Base-by-base conservation (phyloP, 1,140 invertebrate species). In the Diprion similis region DNA sequence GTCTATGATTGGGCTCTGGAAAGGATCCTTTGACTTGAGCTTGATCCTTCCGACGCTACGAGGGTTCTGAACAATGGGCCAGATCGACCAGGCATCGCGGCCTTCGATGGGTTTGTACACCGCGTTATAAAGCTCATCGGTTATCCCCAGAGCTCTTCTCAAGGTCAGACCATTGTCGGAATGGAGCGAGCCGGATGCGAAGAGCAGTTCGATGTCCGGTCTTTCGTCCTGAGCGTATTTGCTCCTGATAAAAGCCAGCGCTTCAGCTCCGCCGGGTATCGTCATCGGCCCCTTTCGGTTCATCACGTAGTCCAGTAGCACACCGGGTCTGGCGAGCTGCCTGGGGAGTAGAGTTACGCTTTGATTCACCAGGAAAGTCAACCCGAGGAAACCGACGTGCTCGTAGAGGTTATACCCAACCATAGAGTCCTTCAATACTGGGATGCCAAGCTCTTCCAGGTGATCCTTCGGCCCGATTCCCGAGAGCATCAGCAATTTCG, bases 391-490 rank as follows among this genome's bases (percentile, higher is more conserved):
- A 8, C 90, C 91, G 69, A 94, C 88, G 77, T 96, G 95, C 77
- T 96, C 95, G 79, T 93, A 92, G 19, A 95, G 79, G 10, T 91
- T 92, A 79, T 91, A 86, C 0, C 95, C 95, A 1, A 95, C 94
- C 68, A 89, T 90, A 11, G 93, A 84, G 75, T 94, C 90, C 79
- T 93, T 85, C 10, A 95, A 83, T 0, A 93, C 84, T 0, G 90
- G 87, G 37, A 96, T 93, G 0, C 91, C 91, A 1, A 95, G 83
- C 37, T 92, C 89, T 67, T 91, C 83, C 2, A 98, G 86, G 76
- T 95, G 91, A 37, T 91, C 85, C 72, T 81, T 89, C 0, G 93
- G 94, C 7, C 94, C 94, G 46, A 95, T 90, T 18, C 94, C 94
- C 1, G 93, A 95, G 0, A 95, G 78, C 90, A 95, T 92, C 0